phyloP scores from a whole-genome alignment of 2,888 invertebrate species.

The Myathropa florea region DNA sequence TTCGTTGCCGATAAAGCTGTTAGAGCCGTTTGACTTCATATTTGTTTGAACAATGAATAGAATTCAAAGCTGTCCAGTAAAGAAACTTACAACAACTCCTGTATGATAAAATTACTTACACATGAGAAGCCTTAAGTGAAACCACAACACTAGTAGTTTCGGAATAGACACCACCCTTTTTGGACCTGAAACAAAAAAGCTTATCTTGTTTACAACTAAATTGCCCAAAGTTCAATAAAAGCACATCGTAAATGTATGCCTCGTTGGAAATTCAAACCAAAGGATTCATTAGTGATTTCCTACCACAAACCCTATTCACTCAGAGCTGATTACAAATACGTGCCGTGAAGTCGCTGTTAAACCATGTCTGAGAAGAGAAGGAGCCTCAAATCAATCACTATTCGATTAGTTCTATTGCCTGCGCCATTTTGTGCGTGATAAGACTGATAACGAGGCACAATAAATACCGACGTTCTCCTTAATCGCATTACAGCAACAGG shows the following conservation, averaged over 20 bases:
- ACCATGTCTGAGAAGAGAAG: background rate
- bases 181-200: no score
- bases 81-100: no score
- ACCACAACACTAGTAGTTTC: no score
- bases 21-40: no score
- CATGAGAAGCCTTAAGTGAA: no score
- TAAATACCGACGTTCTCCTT: background rate
- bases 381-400: background rate
- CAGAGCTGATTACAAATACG: background rate
- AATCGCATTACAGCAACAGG: conserved; percentile 8
- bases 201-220: background rate
- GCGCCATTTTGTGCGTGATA: background rate
- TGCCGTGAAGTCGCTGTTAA: background rate
- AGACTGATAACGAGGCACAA: background rate
- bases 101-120: no score
- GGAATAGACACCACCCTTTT: background rate
- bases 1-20: no score
- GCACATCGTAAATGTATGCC: background rate
- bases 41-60: no score
- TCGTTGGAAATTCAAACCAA: background rate
- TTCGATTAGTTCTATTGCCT: background rate
- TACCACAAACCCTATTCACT: background rate
- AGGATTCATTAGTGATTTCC: background rate
- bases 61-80: no score
- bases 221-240: background rate